Evolutionary conservation across 2,797 vertebrate species (phyloP).

Genomic region (Urophycis tenuis): DNA sequence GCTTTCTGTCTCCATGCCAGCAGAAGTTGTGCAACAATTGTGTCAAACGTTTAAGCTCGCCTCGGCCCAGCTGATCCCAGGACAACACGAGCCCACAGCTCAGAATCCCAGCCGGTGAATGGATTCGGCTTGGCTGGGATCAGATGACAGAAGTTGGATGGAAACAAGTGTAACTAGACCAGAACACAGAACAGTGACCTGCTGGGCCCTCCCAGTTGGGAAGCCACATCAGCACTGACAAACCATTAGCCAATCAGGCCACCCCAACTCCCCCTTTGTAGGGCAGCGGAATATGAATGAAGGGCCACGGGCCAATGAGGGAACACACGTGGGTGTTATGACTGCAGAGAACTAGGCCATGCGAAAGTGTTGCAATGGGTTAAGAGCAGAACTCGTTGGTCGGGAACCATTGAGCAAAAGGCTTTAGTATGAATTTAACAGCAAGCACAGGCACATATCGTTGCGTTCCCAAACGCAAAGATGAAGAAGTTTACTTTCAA

Average conservation of each 20-base stretch:
- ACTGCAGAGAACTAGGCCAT: constrained; percentile 54
- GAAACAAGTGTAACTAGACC: neutral
- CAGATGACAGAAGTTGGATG: neutral
- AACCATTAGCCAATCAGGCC: constrained; percentile 58
- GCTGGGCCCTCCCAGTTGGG: constrained; percentile 45
- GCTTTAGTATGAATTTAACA: neutral
- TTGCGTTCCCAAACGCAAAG: neutral
- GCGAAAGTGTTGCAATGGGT: constrained; percentile 28
- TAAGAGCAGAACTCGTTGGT: neutral
- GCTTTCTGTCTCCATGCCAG: neutral
- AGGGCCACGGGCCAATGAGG: constrained; percentile 55
- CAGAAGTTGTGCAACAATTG: neutral
- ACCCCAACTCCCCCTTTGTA: constrained; percentile 57
- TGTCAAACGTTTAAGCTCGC: neutral
- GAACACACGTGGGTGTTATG: constrained; percentile 30
- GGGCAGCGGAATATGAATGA: constrained; percentile 51
- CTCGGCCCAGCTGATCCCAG: neutral
- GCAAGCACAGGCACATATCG: neutral
- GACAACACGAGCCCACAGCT: neutral
- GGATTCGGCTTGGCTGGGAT: neutral
- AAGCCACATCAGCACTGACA: constrained; percentile 69
- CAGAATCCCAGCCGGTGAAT: neutral
- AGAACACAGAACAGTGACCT: constrained; percentile 6
- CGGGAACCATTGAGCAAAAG: neutral
- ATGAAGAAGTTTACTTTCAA: too few relatives aligned